Evolutionary conservation across 1,140 invertebrate genomes (phyloP), one percentile per base, ranked within the genome.

Genomic region (Hyles vespertilio): DNA sequence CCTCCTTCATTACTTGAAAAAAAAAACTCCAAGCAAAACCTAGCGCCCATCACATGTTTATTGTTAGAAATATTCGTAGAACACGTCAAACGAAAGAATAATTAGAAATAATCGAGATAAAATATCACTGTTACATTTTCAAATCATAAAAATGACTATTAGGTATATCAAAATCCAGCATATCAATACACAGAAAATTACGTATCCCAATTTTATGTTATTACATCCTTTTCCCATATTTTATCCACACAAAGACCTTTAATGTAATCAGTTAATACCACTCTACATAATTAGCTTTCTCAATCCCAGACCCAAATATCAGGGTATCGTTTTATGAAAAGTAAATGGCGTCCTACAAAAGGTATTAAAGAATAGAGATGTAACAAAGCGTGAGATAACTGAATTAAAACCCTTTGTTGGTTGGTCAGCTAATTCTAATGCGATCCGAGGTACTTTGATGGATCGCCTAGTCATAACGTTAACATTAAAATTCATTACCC

Each of bases 331-430:
- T 78, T 81, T 79, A 64, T 81, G 68, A 65, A 78, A 75, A 66
- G 70, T 80, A 74, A 81, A 83, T 79, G 77, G 72, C 67, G 67
- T 69, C 70, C 70, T 81, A 67, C 65, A 69, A 54, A 61, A 65
- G 63, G 71, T 66, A 66, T 69, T 77, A 75, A 79, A 81, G 79
- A 79, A 73, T 70, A 63, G 70, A 58, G 65, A 61, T 56, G 58
- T 72, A 76, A 79, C 78, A 84, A 81, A 84, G 72, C 67, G 56
- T 59, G 56, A 66, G 76, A 76, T 79, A 80, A 78, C 65, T 76
- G 73, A 80, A 81, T 85, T 84, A 77, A 82, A 85, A 77, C 69
- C 76, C 72, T 84, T 86, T 83, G 77, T 84, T 69, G 54, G 67
- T 51, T 62, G 63, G 67, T 70, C 69, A 72, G 67, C 64, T 72